Percentiles rank a stretch among this genome's conserved stretches.
These are phyloP conservation scores for Plectrocnemia conspersa DNA, from an alignment of 1,140 invertebrate genomes.

Conservation along the genomic window DNA sequence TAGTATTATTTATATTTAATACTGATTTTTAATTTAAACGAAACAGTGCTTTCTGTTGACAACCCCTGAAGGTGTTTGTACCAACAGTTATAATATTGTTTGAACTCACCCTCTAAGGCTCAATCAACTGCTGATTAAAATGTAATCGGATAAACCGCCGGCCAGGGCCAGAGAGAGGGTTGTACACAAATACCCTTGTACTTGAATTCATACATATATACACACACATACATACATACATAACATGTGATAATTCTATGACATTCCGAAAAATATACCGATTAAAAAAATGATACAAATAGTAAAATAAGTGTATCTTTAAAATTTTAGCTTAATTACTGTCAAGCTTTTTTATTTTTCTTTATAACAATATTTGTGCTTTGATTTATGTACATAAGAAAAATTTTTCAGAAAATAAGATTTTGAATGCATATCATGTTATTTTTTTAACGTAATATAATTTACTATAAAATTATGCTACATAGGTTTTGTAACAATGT, in stretches of 20 bases:
- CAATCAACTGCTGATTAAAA: slow-evolving; percentile 36
- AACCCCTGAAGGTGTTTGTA: slow-evolving; percentile 15
- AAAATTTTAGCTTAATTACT: neutral
- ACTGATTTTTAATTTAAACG: neutral
- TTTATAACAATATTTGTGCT: neutral
- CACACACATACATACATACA: too few species aligned
- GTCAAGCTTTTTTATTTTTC: neutral
- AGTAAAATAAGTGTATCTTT: neutral
- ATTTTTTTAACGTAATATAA: too few species aligned
- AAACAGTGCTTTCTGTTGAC: neutral
- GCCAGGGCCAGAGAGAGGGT: slow-evolving; percentile 12
- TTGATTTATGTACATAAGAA: neutral
- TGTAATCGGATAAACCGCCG: slow-evolving; percentile 36
- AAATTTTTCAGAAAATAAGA: too few species aligned
- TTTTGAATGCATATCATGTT: too few species aligned
- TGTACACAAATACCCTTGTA: neutral
- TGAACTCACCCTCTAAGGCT: slow-evolving; percentile 26
- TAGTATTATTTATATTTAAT: neutral
- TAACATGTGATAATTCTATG: too few species aligned
- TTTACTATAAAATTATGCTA: too few species aligned
- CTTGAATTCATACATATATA: slow-evolving; percentile 3
- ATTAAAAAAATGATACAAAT: neutral
- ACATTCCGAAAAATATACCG: too few species aligned
- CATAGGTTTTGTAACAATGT: too few species aligned
- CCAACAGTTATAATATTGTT: slow-evolving; percentile 30